phyloP scores from a whole-genome alignment of 2,113 vertebrate genomes.

The Chamaetylas fuelleborni region DNA sequence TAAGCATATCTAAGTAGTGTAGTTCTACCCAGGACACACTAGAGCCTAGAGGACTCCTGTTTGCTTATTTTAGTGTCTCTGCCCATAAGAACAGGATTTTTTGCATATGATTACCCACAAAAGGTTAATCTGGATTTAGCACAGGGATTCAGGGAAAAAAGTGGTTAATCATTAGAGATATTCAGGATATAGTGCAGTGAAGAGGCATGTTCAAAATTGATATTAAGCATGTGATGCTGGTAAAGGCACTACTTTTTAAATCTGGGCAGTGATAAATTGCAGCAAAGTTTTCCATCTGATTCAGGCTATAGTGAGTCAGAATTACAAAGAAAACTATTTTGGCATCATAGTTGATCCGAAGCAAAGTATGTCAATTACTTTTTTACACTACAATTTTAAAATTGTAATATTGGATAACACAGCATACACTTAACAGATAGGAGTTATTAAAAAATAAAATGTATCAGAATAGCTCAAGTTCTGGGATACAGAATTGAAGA shows the following conservation, averaged over 20 bases:
- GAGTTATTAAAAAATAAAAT: background rate
- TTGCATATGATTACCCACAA: background rate
- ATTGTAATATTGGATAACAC: background rate
- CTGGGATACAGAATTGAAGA: background rate
- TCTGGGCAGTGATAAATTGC: background rate
- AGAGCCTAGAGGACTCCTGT: background rate
- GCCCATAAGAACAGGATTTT: background rate
- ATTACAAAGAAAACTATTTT: background rate
- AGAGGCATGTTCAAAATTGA: background rate
- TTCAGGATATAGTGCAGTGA: background rate
- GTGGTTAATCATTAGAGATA: background rate
- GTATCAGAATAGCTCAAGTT: background rate
- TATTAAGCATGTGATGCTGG: background rate
- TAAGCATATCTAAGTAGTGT: background rate
- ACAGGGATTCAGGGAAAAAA: background rate
- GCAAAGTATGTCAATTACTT: background rate
- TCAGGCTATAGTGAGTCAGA: background rate
- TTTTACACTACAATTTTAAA: background rate
- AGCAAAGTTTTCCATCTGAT: background rate
- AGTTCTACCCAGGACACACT: background rate
- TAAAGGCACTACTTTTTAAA: background rate
- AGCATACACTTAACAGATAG: background rate
- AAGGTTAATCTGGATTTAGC: background rate
- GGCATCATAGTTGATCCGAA: background rate
- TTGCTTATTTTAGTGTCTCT: background rate